phyloP scores from a whole-genome alignment of 92 coral and sea anemone genomes.

The Montipora capitata region DNA sequence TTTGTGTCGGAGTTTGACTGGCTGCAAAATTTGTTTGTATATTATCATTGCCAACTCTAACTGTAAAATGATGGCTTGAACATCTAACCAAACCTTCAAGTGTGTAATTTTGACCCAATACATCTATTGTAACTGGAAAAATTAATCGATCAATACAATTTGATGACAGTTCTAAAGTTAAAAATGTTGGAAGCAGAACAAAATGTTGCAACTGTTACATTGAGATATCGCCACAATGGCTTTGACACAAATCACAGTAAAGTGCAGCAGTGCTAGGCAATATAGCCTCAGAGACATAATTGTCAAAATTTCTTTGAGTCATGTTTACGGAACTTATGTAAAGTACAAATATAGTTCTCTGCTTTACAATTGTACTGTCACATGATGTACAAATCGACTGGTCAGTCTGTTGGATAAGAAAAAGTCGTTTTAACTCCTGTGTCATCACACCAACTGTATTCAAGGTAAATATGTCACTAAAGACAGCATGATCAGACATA shows the following conservation, averaged over 20 bases:
- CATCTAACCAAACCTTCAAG: neutral
- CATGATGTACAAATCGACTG: slow-evolving; percentile 18
- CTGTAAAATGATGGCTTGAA: slow-evolving; percentile 1
- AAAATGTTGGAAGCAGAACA: slow-evolving; percentile 56
- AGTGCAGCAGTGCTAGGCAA: neutral
- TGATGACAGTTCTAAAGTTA: slow-evolving; percentile 54
- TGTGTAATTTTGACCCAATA: slow-evolving; percentile 4
- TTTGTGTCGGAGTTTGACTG: neutral
- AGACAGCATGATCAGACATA: slow-evolving; percentile 26
- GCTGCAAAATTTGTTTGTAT: neutral
- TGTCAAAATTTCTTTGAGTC: slow-evolving; percentile 46
- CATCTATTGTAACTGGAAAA: slow-evolving; percentile 2
- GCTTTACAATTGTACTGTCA: neutral
- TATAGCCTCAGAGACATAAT: slow-evolving; percentile 55
- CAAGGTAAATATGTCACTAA: slow-evolving; percentile 60
- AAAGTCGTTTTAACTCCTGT: slow-evolving; percentile 10
- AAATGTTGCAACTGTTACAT: slow-evolving; percentile 63
- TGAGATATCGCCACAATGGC: slow-evolving; percentile 71
- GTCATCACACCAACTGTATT: slow-evolving; percentile 12
- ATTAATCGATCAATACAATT: slow-evolving; percentile 22
- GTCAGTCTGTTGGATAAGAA: slow-evolving; percentile 8
- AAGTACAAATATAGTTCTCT: slow-evolving; percentile 6
- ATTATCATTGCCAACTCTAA: neutral
- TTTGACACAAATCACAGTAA: slow-evolving; percentile 25
- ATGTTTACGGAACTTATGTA: slow-evolving; percentile 15